A percentile compares a stretch with the other conserved stretches of the same genome.
Conservation (phyloP, 2,888 invertebrate species). For the Lordiphosa fenestrarum region DNA sequence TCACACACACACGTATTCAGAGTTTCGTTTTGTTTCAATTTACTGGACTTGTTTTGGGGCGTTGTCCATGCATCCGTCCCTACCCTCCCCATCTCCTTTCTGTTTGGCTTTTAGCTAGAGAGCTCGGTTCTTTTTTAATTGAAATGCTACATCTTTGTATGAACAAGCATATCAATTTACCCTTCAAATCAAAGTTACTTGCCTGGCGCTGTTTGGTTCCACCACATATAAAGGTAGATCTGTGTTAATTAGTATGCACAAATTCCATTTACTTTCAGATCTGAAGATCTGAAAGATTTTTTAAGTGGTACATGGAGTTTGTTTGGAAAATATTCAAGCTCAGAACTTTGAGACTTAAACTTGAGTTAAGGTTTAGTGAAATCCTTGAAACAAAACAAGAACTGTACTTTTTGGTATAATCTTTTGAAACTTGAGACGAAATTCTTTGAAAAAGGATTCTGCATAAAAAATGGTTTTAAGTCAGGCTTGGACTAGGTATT, state of each 20-base stretch:
- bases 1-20: constrained; percentile 1
- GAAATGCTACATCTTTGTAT: constrained; percentile 44
- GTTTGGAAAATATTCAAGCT: too few species aligned
- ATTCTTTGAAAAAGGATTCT: too few species aligned
- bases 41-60: constrained; percentile 70
- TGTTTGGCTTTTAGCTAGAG: constrained; percentile 24
- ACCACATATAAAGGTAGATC: not conserved
- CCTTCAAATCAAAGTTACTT: constrained; percentile 7
- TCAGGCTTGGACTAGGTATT: too few species aligned
- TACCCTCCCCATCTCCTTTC: constrained; percentile 2
- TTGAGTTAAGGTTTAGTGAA: too few species aligned
- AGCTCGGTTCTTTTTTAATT: constrained; percentile 50
- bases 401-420: too few species aligned
- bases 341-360: too few species aligned
- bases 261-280: not conserved
- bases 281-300: too few species aligned
- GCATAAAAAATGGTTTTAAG: too few species aligned
- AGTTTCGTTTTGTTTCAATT: constrained; percentile 68
- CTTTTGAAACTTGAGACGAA: too few species aligned
- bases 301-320: too few species aligned
- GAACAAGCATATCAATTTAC: constrained; percentile 40
- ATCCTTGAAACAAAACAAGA: too few species aligned
- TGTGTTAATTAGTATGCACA: not conserved
- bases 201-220: not conserved
- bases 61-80: constrained; percentile 44